Evolutionary conservation across 2,113 vertebrate genomes (phyloP).

Genomic region (Ciconia maguari): DNA sequence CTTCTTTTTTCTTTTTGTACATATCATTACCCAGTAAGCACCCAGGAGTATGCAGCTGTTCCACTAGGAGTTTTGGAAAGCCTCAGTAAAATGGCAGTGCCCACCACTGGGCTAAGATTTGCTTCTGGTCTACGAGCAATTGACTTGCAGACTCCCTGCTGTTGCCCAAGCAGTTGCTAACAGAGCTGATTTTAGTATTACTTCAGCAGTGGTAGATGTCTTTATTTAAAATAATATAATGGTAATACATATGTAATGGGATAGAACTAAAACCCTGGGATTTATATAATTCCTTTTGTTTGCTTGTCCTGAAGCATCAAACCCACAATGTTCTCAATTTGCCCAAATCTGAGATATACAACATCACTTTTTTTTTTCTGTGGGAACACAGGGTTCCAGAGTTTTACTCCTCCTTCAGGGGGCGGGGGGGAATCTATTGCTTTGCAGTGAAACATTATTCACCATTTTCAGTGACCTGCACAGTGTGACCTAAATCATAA

Average conservation of each 20-base stretch:
- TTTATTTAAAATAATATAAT: background rate
- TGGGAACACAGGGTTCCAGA: background rate
- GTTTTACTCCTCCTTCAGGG: background rate
- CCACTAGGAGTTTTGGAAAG: background rate
- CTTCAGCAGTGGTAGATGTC: background rate
- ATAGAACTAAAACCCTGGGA: background rate
- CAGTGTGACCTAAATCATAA: background rate
- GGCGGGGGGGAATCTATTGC: background rate
- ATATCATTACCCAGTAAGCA: background rate
- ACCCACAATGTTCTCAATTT: background rate
- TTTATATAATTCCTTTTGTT: background rate
- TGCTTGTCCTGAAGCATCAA: background rate
- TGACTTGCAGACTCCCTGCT: background rate
- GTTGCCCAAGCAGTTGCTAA: background rate
- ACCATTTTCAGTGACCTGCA: background rate
- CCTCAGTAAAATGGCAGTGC: background rate
- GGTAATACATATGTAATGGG: background rate
- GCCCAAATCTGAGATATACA: background rate
- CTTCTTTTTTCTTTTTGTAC: background rate
- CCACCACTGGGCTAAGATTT: background rate
- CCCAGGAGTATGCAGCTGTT: background rate
- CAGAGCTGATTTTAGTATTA: background rate
- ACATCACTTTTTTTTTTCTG: background rate
- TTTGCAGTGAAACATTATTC: background rate
- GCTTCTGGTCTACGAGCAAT: background rate